Base-by-base conservation (phyloP, 2,888 invertebrate genomes). In the Aromia moschata region DNA sequence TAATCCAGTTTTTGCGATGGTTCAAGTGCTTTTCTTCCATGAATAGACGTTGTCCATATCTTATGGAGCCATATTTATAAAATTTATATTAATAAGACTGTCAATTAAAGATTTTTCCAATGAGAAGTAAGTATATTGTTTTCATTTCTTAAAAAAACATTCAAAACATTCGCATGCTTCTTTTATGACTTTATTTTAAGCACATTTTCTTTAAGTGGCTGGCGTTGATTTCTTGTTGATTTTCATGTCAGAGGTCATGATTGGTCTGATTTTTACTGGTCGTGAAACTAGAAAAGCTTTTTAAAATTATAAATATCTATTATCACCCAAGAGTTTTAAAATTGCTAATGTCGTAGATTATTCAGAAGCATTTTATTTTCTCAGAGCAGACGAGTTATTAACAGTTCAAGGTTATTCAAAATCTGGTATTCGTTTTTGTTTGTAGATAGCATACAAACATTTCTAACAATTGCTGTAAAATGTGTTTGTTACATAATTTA, bases 31-130 rank as follows among this genome's bases (percentile, higher is more conserved):
- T 66, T 67, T 58, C 58, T 49, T 56, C 61, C 58, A 62, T 69
- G 71, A 71, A 71, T 69, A 68, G 70, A 69, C 68, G 56, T 60
- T 66, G 65, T 64, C 68, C 69, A 59, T 62, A 65, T n/a, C 63
- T 67, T 56, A 68, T 73, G 84, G 86, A 86, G 86, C 86, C 86
- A 86, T 87, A 86, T 86, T 86, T 86, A 86, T 83, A 83, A 76
- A 76, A 75, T 75, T 74, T 74, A 70, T 72, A 72, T 70, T 74
- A 67, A 73, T 73, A 71, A 72, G 68, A 67, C 68, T 66, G 64
- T 70, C 62, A 70, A 70, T 73, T 68, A 66, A 67, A 68, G 67
- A 62, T 70, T 71, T 72, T 69, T 70, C 72, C 65, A 74, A 75
- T 74, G 76, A 78, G 75, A 78, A 70, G 78, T 78, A 71, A 77